Conservation (phyloP, 2,113 vertebrate species). For the Elgaria multicarinata region DNA sequence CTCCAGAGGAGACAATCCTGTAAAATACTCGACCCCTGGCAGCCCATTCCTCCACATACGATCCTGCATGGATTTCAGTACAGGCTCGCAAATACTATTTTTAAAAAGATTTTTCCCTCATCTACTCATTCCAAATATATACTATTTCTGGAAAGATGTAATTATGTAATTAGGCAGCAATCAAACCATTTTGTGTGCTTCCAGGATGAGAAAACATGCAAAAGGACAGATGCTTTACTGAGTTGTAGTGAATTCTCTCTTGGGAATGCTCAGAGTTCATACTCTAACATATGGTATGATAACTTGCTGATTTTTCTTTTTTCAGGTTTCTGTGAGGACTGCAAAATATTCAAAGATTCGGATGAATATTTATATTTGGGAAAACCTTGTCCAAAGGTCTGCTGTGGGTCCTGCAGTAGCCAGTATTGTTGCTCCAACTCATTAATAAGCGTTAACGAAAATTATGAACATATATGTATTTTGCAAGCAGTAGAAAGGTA, state of each 20-base stretch:
- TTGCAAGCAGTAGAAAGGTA: neutral
- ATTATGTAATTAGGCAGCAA: neutral
- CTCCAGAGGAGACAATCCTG: neutral
- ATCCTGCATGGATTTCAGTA: neutral
- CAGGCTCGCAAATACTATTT: neutral
- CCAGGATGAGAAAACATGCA: neutral
- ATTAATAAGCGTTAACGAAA: neutral
- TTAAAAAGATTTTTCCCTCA: neutral
- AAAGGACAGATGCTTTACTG: neutral
- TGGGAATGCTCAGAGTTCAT: neutral
- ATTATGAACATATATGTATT: neutral
- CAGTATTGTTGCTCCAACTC: slow-evolving; percentile 7
- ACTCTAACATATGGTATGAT: neutral
- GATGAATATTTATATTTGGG: neutral
- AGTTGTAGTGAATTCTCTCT: neutral
- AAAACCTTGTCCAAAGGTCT: neutral
- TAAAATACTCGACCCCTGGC: neutral
- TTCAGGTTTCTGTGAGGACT: slow-evolving; percentile 21
- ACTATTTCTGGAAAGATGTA: neutral
- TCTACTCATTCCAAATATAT: neutral
- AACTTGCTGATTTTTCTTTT: neutral
- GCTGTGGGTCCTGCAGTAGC: slow-evolving; percentile 14
- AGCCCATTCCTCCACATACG: neutral
- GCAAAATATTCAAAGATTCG: neutral
- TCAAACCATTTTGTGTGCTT: neutral